Percentiles rank a stretch among this genome's conserved stretches.
Evolutionary conservation across 2,113 vertebrate genomes (phyloP).

Genomic region (Fregetta grallaria): DNA sequence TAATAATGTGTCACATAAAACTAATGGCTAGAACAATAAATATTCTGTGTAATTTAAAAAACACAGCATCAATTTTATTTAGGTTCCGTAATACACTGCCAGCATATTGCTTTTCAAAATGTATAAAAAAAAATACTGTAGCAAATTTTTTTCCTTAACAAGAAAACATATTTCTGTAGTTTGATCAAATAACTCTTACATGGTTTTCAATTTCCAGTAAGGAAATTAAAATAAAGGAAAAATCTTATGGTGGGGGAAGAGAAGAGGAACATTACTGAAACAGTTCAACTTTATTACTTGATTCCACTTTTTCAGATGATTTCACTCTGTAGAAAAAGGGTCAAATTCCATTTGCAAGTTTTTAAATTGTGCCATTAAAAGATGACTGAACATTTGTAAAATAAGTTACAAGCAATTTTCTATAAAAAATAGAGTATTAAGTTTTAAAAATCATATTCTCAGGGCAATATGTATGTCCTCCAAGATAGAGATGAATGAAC

Average conservation of each 20-base stretch:
- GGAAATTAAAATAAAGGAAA: slow-evolving; percentile 48
- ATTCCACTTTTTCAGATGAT: slow-evolving; percentile 11
- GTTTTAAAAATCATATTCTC: slow-evolving; percentile 38
- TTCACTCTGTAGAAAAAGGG: slow-evolving; percentile 1
- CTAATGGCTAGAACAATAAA: slow-evolving; percentile 34
- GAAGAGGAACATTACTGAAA: slow-evolving; percentile 19
- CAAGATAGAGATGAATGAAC: slow-evolving; percentile 5
- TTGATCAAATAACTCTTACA: slow-evolving; percentile 15
- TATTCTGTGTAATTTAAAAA: not conserved
- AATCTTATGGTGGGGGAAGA: not conserved
- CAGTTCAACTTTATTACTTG: slow-evolving; percentile 9
- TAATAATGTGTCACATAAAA: slow-evolving; percentile 30
- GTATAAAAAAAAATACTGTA: not conserved
- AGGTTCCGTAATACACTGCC: not conserved
- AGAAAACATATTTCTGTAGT: slow-evolving; percentile 7
- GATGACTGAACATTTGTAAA: slow-evolving; percentile 27
- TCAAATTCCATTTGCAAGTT: slow-evolving; percentile 44
- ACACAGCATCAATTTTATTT: not conserved
- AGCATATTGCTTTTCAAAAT: not conserved
- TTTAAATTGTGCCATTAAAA: slow-evolving; percentile 50
- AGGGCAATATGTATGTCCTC: not conserved
- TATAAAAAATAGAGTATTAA: slow-evolving; percentile 29
- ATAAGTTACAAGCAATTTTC: slow-evolving; percentile 44
- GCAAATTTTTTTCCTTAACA: not conserved
- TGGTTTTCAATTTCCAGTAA: slow-evolving; percentile 44